phyloP scores from a whole-genome alignment of 2,113 vertebrate genomes.

The Oreochromis spilurus region DNA sequence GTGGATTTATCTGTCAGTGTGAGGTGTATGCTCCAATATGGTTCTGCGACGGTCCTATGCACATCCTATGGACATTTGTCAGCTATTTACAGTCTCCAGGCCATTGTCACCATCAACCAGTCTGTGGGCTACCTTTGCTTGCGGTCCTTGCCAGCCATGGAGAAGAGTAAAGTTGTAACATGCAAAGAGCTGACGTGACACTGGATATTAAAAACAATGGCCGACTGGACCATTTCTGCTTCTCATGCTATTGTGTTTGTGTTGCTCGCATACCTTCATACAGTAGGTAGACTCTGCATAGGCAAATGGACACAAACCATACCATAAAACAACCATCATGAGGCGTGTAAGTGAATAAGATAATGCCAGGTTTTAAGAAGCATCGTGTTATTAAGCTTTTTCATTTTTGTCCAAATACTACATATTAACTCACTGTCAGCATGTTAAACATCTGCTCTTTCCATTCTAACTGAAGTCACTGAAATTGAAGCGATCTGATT shows the following conservation, averaged over 20 bases:
- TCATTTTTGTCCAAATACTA: not conserved
- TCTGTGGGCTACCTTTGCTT: not conserved
- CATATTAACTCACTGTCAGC: not conserved
- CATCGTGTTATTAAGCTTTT: not conserved
- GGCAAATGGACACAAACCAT: not conserved
- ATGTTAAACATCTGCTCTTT: not conserved
- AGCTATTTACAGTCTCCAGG: not conserved
- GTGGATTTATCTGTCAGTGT: not conserved
- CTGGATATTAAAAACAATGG: not conserved
- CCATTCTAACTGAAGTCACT: not conserved
- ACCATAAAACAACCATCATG: not conserved
- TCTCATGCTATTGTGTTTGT: not conserved
- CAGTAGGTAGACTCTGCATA: not conserved
- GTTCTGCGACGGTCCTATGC: fast-evolving
- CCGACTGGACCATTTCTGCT: not conserved
- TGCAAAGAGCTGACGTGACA: not conserved
- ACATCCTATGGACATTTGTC: not conserved
- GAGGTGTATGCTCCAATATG: not conserved
- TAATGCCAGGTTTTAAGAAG: not conserved
- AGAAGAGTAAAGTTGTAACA: not conserved
- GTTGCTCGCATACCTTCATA: not conserved
- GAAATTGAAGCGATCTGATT: not conserved
- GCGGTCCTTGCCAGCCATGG: not conserved
- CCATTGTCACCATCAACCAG: not conserved
- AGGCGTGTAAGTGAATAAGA: not conserved